Base-by-base conservation (phyloP, 2,113 vertebrate species). In the Circaetus cinerascens region DNA sequence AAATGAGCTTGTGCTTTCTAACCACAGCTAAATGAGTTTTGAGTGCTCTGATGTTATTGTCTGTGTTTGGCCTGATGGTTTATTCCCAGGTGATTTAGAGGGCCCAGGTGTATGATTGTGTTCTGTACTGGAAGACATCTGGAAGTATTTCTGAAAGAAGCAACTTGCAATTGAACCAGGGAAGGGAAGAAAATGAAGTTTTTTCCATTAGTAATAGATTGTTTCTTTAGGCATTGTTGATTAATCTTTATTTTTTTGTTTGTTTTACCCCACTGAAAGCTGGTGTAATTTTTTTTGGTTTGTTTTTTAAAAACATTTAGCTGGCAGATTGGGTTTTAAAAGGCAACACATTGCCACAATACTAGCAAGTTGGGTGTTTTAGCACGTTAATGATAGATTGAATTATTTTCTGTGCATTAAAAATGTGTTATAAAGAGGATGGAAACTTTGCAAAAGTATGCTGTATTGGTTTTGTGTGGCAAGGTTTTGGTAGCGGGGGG, bases 101-200 rank as follows among this genome's bases (percentile, higher is more conserved):
- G 1, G 11, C 6, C 22, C 0, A 3, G 32, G 11, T 48, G 26
- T 53, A 51, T 43, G 18, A 48, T 13, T 43, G 3, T 50, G 7
- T 69, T 62, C 7, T 89, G 25, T 60, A 48, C n/a, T 46, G 55
- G 73, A 79, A 75, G 15, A 64, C 12, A 45, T 36, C 9, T 83
- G 67, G 38, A 86, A 73, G 9, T 36, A 68, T 79, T 73, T 80
- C 30, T 1, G 1, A 83, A 86, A 76, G 21, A 86, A 79, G 23
- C 3, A 1, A 63, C 13, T 67, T 74, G 29, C 8, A 67, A 0
- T 22, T 83, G 36, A 68, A 73, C 9, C 6, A 56, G 9, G 8
- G 9, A 36, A 43, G 7, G 14, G 15, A 79, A 74, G 41, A 73
- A 38, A 87, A 48, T 20, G 3, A 29, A 51, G 21, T 41, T 46